These are phyloP conservation scores for Melanotaenia nigrans DNA, from an alignment of 2,797 vertebrate genomes.

Conservation along the genomic window DNA sequence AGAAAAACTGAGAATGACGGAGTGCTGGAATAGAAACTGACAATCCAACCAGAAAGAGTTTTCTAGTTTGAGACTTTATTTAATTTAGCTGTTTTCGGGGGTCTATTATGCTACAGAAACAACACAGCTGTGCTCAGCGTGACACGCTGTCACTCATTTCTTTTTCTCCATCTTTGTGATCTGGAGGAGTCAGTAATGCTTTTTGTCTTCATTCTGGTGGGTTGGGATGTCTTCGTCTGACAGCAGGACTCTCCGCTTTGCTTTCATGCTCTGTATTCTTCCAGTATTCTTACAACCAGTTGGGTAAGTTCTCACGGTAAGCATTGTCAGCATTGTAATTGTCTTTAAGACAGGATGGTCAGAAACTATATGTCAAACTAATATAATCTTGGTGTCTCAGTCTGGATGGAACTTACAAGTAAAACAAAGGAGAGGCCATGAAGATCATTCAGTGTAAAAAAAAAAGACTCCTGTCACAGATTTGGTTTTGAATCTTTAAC, in stretches of 20 bases:
- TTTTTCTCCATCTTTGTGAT: slow-evolving; percentile 33
- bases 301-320: not conserved
- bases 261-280: slow-evolving; percentile 1
- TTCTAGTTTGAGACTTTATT: slow-evolving; percentile 11
- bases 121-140: not conserved
- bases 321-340: not conserved
- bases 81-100: not conserved
- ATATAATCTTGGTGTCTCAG: too few species aligned
- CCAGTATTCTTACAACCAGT: not conserved
- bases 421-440: too few species aligned
- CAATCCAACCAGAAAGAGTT: not conserved
- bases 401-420: too few species aligned
- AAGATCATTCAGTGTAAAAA: too few species aligned
- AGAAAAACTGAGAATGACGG: not conserved
- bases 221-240: slow-evolving; percentile 7
- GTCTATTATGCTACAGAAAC: not conserved
- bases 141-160: slow-evolving; percentile 13
- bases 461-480: too few species aligned
- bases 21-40: not conserved
- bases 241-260: not conserved
- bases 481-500: too few species aligned
- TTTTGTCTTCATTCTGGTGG: slow-evolving; percentile 40
- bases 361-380: not conserved
- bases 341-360: not conserved
- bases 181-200: slow-evolving; percentile 27